Evolutionary conservation across 1,140 invertebrate genomes (phyloP).

Genomic region (Camponotus vicinus): DNA sequence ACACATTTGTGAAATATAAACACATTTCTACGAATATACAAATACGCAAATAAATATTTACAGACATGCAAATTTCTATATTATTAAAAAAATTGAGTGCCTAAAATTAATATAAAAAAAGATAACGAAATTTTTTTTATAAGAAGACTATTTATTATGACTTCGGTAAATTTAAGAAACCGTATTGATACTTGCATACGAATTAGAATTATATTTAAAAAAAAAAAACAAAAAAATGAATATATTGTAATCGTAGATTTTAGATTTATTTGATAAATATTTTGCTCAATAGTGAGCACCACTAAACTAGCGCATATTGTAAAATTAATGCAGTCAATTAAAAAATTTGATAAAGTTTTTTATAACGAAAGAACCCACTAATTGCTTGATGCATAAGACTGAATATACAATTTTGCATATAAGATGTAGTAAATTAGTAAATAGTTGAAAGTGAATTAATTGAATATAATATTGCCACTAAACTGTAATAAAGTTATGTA

Average conservation of each 20-base stretch:
- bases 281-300: not conserved
- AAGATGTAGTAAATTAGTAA: constrained; percentile 16
- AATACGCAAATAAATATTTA: not conserved
- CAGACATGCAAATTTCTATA: not conserved
- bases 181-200: not conserved
- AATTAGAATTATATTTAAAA: not conserved
- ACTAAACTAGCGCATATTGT: not conserved
- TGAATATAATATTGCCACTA: not conserved
- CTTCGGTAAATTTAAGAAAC: not conserved
- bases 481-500: not conserved
- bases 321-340: not conserved
- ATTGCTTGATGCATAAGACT: constrained; percentile 35
- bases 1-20: not conserved
- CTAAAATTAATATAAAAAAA: not conserved
- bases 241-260: constrained; percentile 12
- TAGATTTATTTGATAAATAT: constrained; percentile 14
- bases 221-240: not conserved
- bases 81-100: not conserved
- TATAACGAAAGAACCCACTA: not conserved
- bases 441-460: not conserved
- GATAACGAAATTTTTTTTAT: not conserved
- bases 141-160: not conserved
- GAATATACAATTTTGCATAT: constrained; percentile 13
- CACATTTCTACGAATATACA: constrained; percentile 4
- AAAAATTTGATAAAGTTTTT: not conserved